Percentiles rank a stretch among this genome's conserved stretches.
phyloP scores from a whole-genome alignment of 2,888 invertebrate genomes.

The Luperina nickerlii region DNA sequence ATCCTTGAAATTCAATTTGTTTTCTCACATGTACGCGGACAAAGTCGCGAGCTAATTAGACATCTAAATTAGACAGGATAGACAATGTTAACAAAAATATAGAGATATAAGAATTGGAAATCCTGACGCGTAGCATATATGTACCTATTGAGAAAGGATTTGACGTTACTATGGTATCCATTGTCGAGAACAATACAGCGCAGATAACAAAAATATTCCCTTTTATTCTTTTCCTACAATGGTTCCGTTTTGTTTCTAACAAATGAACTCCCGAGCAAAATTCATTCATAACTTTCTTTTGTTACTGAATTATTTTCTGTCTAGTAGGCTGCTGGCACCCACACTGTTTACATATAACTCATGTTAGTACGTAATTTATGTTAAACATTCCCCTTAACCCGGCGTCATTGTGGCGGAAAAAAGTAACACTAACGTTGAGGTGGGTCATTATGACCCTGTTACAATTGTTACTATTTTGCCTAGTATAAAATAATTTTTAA shows the following conservation, averaged over 20 bases:
- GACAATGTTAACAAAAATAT: background rate
- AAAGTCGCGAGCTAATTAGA: too few species aligned
- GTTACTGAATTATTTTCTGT: slow-evolving; percentile 41
- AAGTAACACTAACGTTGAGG: too few species aligned
- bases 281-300: slow-evolving; percentile 35
- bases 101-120: background rate
- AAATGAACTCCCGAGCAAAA: slow-evolving; percentile 13
- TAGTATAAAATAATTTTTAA: too few species aligned
- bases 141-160: slow-evolving; percentile 5
- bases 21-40: too few species aligned
- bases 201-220: slow-evolving; percentile 27
- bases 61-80: too few species aligned
- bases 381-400: slow-evolving; percentile 5
- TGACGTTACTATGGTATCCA: background rate
- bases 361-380: slow-evolving; percentile 7
- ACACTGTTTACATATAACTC: slow-evolving; percentile 12
- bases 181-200: slow-evolving; percentile 17
- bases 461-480: too few species aligned
- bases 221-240: slow-evolving; percentile 28
- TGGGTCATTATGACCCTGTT: too few species aligned
- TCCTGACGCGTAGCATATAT: background rate
- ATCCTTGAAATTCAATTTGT: too few species aligned
- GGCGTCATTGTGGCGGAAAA: too few species aligned
- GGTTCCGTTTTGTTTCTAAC: slow-evolving; percentile 40
- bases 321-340: slow-evolving; percentile 16